Conservation (phyloP, 2,888 invertebrate species). For the Neoascia interrupta region DNA sequence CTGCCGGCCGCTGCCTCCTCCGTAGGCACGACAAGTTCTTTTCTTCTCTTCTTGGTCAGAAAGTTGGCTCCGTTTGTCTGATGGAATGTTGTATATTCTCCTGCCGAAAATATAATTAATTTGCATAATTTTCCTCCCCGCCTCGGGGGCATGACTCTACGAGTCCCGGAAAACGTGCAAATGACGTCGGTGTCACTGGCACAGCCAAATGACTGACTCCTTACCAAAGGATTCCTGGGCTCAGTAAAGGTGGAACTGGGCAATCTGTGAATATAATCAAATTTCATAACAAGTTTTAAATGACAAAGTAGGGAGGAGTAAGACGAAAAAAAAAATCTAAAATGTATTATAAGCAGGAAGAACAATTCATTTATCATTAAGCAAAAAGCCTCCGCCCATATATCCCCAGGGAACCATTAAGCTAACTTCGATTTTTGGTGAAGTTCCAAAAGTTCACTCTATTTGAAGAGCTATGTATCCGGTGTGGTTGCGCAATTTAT, state of each 20-base stretch:
- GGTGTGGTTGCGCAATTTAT: no score
- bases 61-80: slow-evolving; percentile 16
- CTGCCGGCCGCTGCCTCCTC: not conserved
- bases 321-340: slow-evolving; percentile 41
- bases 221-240: slow-evolving; percentile 31
- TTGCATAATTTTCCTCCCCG: slow-evolving; percentile 56
- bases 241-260: not conserved
- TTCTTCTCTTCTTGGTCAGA: slow-evolving; percentile 22
- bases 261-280: slow-evolving; percentile 55
- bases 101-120: slow-evolving; percentile 65
- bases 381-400: not conserved
- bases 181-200: slow-evolving; percentile 40
- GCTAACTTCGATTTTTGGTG: slow-evolving; percentile 39
- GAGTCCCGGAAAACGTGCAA: slow-evolving; percentile 48
- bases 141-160: slow-evolving; percentile 21
- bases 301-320: not conserved
- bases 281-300: slow-evolving; percentile 61
- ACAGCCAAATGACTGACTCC: slow-evolving; percentile 56
- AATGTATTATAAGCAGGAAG: slow-evolving; percentile 63
- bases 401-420: not conserved
- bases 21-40: slow-evolving; percentile 25
- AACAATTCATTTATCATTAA: slow-evolving; percentile 66
- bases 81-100: slow-evolving; percentile 43
- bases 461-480: not conserved
- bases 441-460: slow-evolving; percentile 36